Base-by-base conservation (phyloP, 2,888 invertebrate species). In the Tetragonisca angustula region DNA sequence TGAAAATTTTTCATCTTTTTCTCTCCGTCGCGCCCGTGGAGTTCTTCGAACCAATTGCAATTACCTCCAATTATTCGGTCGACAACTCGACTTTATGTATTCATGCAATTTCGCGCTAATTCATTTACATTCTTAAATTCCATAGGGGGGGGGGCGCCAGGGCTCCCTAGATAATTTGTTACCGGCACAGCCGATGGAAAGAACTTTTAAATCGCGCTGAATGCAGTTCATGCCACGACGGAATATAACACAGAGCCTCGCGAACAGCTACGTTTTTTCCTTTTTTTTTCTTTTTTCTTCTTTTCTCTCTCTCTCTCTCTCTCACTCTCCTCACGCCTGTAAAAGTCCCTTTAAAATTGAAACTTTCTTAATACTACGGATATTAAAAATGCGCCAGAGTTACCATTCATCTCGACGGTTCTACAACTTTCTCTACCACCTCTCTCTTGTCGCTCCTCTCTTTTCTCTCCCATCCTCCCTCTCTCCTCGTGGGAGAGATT, bases 51-150 rank as follows among this genome's bases (percentile, higher is more conserved):
- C 21, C 74, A 27, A 36, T 43, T 27, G 64, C 72, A 83, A 83
- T 77, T 77, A 82, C 59, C 70, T n/a, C 24, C 69, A 74, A 82
- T 77, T 84, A 84, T 73, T 70, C 74, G 13, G 65, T 52, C 54
- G 67, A 62, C 61, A 54, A 74, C 74, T 17, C 24, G 65, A 27
- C 59, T 83, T 61, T 74, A 70, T 64, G 76, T 70, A 83, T 77
- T 83, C 83, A 50, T 50, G 72, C 64, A 76, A 76, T 73, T 73
- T 76, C 69, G 32, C 76, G 50, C 64, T 82, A 83, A 83, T 82
- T 83, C 69, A 77, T 76, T 83, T 74, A 71, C 77, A 83, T 83
- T 83, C 67, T 82, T 56, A 84, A 83, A 77, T 70, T 77, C 36
- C 67, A 21, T 27, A 27, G 68, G 15, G 69, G 65, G 68, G 15